Conservation (phyloP, 2,113 vertebrate species). For the Salvelinus sp. region DNA sequence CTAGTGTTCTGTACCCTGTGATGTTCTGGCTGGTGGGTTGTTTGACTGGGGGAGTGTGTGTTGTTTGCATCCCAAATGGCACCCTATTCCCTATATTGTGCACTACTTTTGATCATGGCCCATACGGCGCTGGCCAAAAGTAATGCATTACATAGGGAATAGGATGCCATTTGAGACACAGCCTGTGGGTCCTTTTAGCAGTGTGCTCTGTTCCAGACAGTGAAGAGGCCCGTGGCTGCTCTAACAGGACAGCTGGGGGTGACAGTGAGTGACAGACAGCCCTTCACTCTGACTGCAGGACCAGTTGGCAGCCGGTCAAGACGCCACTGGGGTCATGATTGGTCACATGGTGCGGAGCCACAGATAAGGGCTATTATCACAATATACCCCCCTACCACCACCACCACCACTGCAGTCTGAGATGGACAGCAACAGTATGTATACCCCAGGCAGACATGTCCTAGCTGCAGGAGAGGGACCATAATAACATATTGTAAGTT, state of each 20-base stretch:
- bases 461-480: not conserved
- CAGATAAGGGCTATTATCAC: constrained; percentile 62
- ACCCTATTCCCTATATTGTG: not conserved
- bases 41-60: not conserved
- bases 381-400: constrained; percentile 13
- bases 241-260: constrained; percentile 46
- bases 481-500: not conserved
- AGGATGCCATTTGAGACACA: not conserved
- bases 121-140: too few species aligned
- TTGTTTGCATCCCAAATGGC: not conserved
- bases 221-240: constrained; percentile 11
- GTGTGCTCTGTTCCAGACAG: constrained; percentile 14
- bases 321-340: constrained; percentile 26
- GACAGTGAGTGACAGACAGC: constrained; percentile 46
- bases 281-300: constrained; percentile 43
- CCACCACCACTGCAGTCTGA: constrained; percentile 8
- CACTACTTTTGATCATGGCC: too few species aligned
- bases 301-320: constrained; percentile 46
- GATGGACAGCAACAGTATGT: not conserved
- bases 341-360: constrained; percentile 34
- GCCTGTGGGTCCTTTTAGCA: not conserved
- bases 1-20: not conserved
- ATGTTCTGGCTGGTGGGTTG: not conserved
- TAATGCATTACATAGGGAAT: too few species aligned
- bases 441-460: not conserved